phyloP scores from a whole-genome alignment of 2,888 invertebrate genomes.

The Rhaphigaster nebulosa region DNA sequence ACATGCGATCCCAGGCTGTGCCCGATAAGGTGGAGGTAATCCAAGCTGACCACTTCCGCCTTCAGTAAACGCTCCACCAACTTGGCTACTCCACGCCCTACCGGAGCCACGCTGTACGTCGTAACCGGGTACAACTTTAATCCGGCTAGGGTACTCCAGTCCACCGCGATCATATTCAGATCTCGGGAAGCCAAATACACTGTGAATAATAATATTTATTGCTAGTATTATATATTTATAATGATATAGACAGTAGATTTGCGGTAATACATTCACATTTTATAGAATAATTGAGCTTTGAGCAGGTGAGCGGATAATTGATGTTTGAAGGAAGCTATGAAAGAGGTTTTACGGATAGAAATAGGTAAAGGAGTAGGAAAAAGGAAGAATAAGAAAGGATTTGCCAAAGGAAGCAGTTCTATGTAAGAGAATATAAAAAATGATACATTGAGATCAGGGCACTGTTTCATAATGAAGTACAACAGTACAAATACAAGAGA shows the following conservation, averaged over 20 bases:
- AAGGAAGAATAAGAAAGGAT: too few species aligned
- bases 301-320: neutral
- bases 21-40: constrained; percentile 66
- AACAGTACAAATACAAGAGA: too few species aligned
- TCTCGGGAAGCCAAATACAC: constrained; percentile 69
- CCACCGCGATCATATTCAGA: constrained; percentile 71
- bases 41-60: constrained; percentile 65
- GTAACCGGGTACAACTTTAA: constrained; percentile 66
- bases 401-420: too few species aligned
- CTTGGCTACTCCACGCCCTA: constrained; percentile 66
- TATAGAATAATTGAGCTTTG: neutral
- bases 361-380: too few species aligned
- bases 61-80: constrained; percentile 67
- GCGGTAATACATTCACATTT: neutral
- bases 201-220: constrained; percentile 56
- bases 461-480: too few species aligned
- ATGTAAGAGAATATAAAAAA: too few species aligned
- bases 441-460: too few species aligned
- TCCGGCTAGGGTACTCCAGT: constrained; percentile 70
- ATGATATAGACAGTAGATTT: neutral
- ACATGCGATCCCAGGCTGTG: constrained; percentile 65
- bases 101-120: constrained; percentile 62
- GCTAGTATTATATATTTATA: neutral
- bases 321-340: too few species aligned
- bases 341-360: too few species aligned